phyloP scores from a whole-genome alignment of 2,113 vertebrate genomes.

The Pteropus alecto region DNA sequence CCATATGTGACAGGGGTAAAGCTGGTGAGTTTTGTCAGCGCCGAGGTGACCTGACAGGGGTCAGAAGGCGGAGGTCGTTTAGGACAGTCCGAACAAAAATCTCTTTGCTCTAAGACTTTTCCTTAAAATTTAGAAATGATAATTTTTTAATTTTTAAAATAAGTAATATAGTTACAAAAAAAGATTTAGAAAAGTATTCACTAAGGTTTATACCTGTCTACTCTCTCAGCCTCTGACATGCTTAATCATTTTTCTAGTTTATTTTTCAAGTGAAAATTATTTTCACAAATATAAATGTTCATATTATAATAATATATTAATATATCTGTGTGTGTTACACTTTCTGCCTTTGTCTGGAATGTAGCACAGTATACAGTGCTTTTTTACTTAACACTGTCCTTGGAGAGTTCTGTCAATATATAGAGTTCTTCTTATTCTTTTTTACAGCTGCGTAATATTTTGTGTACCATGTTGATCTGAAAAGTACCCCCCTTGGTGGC shows the following conservation, averaged over 20 bases:
- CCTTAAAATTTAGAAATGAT: background rate
- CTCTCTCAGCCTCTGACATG: background rate
- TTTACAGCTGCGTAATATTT: background rate
- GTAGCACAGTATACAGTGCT: background rate
- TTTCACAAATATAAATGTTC: background rate
- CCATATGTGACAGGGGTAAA: background rate
- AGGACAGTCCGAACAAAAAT: background rate
- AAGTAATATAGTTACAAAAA: background rate
- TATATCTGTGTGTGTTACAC: background rate
- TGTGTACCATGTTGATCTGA: background rate
- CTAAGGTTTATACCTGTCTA: background rate
- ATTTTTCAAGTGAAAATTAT: background rate
- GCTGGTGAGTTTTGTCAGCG: background rate
- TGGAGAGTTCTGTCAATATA: background rate
- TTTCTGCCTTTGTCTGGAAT: background rate
- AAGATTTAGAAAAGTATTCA: background rate
- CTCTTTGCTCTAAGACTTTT: background rate
- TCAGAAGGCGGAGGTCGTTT: background rate
- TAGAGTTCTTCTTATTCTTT: background rate
- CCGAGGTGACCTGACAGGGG: background rate
- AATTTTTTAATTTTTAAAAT: background rate
- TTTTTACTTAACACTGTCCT: background rate
- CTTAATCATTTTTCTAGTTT: background rate
- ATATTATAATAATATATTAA: background rate
- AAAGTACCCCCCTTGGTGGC: background rate